Conservation (phyloP, 2,113 vertebrate genomes). For the Pteruthius melanotis region DNA sequence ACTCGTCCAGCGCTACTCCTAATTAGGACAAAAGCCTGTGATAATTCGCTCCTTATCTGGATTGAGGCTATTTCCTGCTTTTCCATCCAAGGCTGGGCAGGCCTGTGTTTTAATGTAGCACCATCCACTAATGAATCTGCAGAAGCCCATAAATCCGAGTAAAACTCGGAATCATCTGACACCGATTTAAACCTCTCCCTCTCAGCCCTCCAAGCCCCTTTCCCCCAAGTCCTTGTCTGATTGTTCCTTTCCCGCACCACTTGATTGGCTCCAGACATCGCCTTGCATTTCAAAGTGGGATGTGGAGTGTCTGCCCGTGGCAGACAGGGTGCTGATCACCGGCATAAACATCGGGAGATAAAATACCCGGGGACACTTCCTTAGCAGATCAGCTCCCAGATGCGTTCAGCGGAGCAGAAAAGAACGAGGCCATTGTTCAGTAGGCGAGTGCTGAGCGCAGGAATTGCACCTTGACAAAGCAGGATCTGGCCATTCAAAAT, state of each 20-base stretch:
- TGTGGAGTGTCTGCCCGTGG: background rate
- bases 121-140: background rate
- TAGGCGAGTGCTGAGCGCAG: background rate
- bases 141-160: background rate
- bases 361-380: background rate
- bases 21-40: background rate
- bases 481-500: background rate
- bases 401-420: background rate
- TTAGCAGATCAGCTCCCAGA: background rate
- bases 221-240: background rate
- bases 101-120: background rate
- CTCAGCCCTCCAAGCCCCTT: background rate
- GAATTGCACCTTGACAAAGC: background rate
- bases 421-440: background rate
- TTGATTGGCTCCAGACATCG: background rate
- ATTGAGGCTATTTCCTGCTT: background rate
- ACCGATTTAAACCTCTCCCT: background rate
- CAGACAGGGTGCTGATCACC: background rate
- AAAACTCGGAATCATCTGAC: background rate
- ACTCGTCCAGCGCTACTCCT: background rate
- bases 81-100: background rate
- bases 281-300: background rate
- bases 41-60: background rate
- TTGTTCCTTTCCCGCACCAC: background rate
- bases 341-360: background rate